A percentile compares a stretch with the other conserved stretches of the same genome.
These are phyloP conservation scores for Salvelinus sp. DNA, from an alignment of 2,113 vertebrate species.

Conservation along the genomic window DNA sequence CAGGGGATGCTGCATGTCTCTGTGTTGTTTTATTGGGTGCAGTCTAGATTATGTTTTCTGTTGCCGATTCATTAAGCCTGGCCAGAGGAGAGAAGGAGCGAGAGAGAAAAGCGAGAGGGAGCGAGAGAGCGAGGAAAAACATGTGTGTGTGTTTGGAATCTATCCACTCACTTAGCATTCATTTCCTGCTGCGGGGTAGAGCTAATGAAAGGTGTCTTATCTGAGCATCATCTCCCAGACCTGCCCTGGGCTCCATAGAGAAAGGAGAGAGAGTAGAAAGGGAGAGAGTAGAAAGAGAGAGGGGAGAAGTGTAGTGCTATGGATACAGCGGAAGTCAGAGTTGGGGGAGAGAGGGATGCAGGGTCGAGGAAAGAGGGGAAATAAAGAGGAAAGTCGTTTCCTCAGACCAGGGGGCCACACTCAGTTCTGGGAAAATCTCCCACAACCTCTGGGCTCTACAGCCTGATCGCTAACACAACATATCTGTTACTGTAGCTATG, in stretches of 20 bases:
- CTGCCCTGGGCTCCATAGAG: not conserved
- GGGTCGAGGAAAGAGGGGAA: not conserved
- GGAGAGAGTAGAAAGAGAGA: not conserved
- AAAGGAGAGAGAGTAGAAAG: not conserved
- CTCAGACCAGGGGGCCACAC: too few species aligned
- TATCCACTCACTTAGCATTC: not conserved
- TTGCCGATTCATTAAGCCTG: not conserved
- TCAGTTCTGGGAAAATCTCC: too few species aligned
- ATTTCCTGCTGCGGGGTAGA: not conserved
- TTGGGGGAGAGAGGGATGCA: not conserved
- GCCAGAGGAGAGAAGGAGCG: not conserved
- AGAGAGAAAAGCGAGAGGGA: not conserved
- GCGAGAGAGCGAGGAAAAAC: not conserved
- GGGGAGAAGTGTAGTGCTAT: not conserved
- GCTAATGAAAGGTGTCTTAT: not conserved
- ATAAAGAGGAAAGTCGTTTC: not conserved
- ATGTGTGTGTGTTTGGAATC: constrained; percentile 4
- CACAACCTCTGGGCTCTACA: too few species aligned
- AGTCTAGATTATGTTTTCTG: not conserved
- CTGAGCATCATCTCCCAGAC: not conserved
- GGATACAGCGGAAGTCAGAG: not conserved
- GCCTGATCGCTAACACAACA: too few species aligned
- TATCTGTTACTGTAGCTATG: too few species aligned
- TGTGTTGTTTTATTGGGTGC: not conserved
- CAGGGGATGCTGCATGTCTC: not conserved